Conservation (phyloP, 2,888 invertebrate genomes). For the Eristalinus aeneus region DNA sequence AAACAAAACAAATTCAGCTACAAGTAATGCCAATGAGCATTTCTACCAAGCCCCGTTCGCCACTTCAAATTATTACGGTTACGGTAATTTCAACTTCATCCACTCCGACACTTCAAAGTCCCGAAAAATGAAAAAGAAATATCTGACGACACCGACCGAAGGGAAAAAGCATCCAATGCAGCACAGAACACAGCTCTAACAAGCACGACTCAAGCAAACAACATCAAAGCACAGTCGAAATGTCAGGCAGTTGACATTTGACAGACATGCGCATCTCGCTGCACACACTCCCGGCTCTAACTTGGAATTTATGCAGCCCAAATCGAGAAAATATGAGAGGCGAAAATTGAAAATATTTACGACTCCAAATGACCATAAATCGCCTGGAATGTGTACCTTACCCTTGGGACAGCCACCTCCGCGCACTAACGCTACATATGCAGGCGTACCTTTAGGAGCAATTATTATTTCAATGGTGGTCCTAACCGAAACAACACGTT, state of each 20-base stretch:
- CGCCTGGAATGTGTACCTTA: constrained; percentile 55
- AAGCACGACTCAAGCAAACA: constrained; percentile 20
- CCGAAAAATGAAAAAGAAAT: constrained; percentile 5
- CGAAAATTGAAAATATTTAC: constrained; percentile 74
- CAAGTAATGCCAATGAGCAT: not conserved
- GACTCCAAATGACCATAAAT: constrained; percentile 79
- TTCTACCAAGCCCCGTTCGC: not conserved
- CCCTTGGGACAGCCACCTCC: not conserved
- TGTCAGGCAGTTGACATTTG: constrained; percentile 55
- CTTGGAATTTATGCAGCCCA: constrained; percentile 43
- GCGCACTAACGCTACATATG: not conserved
- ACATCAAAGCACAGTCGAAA: constrained; percentile 40
- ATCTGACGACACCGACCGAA: not conserved
- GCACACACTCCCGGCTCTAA: not conserved
- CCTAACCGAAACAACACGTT: constrained; percentile 74
- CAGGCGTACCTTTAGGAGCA: constrained; percentile 33
- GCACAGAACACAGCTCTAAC: not conserved
- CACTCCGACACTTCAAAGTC: constrained; percentile 24
- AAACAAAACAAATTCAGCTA: not conserved
- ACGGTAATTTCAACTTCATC: constrained; percentile 1
- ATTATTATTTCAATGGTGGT: constrained; percentile 67
- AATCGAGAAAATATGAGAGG: constrained; percentile 52
- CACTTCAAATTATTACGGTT: constrained; percentile 14
- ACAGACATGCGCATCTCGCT: constrained; percentile 46
- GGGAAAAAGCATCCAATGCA: not conserved